These are phyloP conservation scores for Eudemis profundana DNA, from an alignment of 2,888 invertebrate species.

Conservation along the genomic window DNA sequence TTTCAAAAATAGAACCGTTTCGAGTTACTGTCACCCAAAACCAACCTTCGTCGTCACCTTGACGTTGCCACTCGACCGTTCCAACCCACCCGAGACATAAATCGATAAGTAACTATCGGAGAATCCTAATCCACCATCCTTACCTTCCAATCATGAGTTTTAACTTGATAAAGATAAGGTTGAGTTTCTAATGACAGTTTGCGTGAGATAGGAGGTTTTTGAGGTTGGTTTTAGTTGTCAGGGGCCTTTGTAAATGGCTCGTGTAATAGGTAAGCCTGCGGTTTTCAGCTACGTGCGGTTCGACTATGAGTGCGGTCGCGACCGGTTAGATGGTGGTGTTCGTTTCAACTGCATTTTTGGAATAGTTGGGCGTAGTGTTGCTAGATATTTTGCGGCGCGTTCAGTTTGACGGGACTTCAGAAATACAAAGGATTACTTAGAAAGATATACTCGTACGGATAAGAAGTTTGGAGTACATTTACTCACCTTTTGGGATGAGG, in stretches of 20 bases:
- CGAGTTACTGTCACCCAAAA: slow-evolving; percentile 53
- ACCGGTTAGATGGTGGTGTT: slow-evolving; percentile 67
- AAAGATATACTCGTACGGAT: not conserved
- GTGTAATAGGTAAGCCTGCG: slow-evolving; percentile 48
- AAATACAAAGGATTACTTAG: slow-evolving; percentile 11
- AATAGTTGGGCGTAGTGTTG: slow-evolving; percentile 65
- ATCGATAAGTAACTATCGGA: slow-evolving; percentile 15
- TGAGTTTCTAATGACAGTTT: not conserved
- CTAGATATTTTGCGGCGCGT: slow-evolving; percentile 49
- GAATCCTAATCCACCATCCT: slow-evolving; percentile 1
- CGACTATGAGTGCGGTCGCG: slow-evolving; percentile 66
- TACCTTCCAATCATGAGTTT: not conserved
- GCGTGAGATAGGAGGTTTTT: slow-evolving; percentile 12
- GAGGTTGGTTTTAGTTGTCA: slow-evolving; percentile 20
- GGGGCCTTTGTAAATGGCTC: slow-evolving; percentile 49
- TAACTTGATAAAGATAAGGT: not conserved
- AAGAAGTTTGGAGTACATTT: too few relatives aligned
- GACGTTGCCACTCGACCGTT: slow-evolving; percentile 35
- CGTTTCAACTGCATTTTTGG: slow-evolving; percentile 72
- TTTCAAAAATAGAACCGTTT: slow-evolving; percentile 53
- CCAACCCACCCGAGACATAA: slow-evolving; percentile 38
- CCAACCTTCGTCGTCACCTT: slow-evolving; percentile 58
- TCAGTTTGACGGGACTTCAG: slow-evolving; percentile 1
- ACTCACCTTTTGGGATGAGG: not conserved
- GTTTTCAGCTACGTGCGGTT: slow-evolving; percentile 57